Conservation (phyloP, 1,140 invertebrate species). For the Phenacoccus solenopsis region DNA sequence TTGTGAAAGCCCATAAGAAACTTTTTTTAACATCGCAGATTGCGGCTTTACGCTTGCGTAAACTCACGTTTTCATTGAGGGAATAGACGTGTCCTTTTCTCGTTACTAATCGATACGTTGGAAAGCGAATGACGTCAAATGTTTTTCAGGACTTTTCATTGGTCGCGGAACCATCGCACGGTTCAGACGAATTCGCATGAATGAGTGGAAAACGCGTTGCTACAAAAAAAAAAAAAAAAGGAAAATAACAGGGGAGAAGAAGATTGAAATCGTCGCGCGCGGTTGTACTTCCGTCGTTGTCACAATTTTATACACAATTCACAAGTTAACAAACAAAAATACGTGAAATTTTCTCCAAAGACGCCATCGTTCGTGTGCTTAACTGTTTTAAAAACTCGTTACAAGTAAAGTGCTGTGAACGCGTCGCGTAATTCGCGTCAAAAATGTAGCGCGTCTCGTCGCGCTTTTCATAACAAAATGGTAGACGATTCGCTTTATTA, state of each 20-base stretch:
- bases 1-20: neutral
- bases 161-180: slow-evolving; percentile 10
- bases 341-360: neutral
- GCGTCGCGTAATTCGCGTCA: neutral
- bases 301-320: neutral
- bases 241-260: neutral
- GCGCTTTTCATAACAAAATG: slow-evolving; percentile 13
- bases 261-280: slow-evolving; percentile 6
- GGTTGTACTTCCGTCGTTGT: neutral
- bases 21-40: neutral
- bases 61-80: slow-evolving; percentile 5
- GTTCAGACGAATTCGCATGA: slow-evolving; percentile 12
- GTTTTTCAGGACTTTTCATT: slow-evolving; percentile 12
- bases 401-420: neutral
- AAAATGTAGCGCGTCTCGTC: slow-evolving; percentile 11
- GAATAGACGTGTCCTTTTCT: slow-evolving; percentile 1
- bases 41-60: neutral
- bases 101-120: slow-evolving; percentile 1
- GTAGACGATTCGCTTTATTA: neutral
- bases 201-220: slow-evolving; percentile 9
- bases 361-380: neutral
- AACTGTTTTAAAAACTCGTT: neutral
- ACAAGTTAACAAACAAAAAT: neutral
- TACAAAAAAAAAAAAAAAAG: neutral
- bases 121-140: slow-evolving; percentile 13